Conservation (phyloP, 2,888 invertebrate species). For the Eupithecia tripunctaria region DNA sequence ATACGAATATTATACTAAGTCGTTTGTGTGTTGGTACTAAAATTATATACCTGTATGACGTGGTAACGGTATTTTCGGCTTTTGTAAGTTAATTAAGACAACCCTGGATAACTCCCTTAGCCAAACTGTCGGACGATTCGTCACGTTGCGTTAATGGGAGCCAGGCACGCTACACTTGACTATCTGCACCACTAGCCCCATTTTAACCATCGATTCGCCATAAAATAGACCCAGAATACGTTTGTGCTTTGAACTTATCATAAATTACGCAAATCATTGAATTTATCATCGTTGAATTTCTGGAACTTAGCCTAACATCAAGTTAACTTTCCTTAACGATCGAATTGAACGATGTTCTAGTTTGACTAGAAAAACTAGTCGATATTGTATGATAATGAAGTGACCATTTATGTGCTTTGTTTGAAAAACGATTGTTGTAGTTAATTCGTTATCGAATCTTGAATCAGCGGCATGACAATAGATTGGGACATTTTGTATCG, state of each 20-base stretch:
- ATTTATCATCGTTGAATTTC: slow-evolving; percentile 18
- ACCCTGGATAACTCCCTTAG: slow-evolving; percentile 47
- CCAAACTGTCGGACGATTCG: slow-evolving; percentile 73
- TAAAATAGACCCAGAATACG: slow-evolving; percentile 42
- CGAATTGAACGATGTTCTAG: too few species aligned
- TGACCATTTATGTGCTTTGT: slow-evolving; percentile 16
- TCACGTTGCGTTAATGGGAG: slow-evolving; percentile 83
- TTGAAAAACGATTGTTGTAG: slow-evolving; percentile 24
- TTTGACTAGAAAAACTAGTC: not conserved
- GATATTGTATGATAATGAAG: slow-evolving; percentile 6
- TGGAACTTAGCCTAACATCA: slow-evolving; percentile 14
- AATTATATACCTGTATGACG: not conserved
- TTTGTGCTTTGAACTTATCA: slow-evolving; percentile 31
- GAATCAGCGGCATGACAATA: slow-evolving; percentile 17
- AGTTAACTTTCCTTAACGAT: not conserved
- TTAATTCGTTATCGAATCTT: slow-evolving; percentile 16
- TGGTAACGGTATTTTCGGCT: slow-evolving; percentile 21
- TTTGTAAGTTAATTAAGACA: slow-evolving; percentile 46
- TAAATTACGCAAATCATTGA: slow-evolving; percentile 30
- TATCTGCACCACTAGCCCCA: slow-evolving; percentile 68
- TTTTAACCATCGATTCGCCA: slow-evolving; percentile 62
- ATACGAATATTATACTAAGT: too few species aligned
- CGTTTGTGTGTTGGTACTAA: not conserved
- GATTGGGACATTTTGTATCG: slow-evolving; percentile 1
- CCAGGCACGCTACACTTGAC: slow-evolving; percentile 80